These are phyloP conservation scores for Erebia ligea DNA, from an alignment of 2,888 invertebrate genomes.

Conservation along the genomic window DNA sequence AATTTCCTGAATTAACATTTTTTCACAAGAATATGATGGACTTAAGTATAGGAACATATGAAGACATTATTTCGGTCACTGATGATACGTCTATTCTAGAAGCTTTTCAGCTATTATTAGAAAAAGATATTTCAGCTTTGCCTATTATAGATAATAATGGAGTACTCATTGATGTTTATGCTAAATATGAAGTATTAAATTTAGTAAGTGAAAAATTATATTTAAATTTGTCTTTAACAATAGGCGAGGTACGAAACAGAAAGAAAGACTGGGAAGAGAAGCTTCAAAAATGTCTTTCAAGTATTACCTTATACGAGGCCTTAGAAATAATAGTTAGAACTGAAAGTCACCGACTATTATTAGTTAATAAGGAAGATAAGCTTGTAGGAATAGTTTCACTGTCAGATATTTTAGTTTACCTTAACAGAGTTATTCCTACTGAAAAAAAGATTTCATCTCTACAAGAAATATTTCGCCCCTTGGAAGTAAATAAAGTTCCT, in stretches of 20 bases:
- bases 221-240: slow-evolving; percentile 93
- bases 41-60: slow-evolving; percentile 76
- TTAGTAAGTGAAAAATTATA: slow-evolving; percentile 96
- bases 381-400: slow-evolving; percentile 77
- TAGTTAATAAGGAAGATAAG: slow-evolving; percentile 79
- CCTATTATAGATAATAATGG: slow-evolving; percentile 73
- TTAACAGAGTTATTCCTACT: slow-evolving; percentile 78
- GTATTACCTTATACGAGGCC: slow-evolving; percentile 92
- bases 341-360: slow-evolving; percentile 86
- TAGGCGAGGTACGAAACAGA: slow-evolving; percentile 93
- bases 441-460: slow-evolving; percentile 78
- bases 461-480: slow-evolving; percentile 77
- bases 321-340: slow-evolving; percentile 96
- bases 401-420: slow-evolving; percentile 79
- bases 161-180: slow-evolving; percentile 72
- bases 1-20: slow-evolving; percentile 78
- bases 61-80: slow-evolving; percentile 70
- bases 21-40: slow-evolving; percentile 73
- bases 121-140: slow-evolving; percentile 76
- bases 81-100: slow-evolving; percentile 70
- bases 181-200: slow-evolving; percentile 85
- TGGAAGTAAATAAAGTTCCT: slow-evolving; percentile 75
- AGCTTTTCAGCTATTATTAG: slow-evolving; percentile 72
- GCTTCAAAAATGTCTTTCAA: slow-evolving; percentile 93
- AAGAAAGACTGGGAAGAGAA: slow-evolving; percentile 96